Conservation (phyloP, 2,888 invertebrate species). For the Phengaris arion region DNA sequence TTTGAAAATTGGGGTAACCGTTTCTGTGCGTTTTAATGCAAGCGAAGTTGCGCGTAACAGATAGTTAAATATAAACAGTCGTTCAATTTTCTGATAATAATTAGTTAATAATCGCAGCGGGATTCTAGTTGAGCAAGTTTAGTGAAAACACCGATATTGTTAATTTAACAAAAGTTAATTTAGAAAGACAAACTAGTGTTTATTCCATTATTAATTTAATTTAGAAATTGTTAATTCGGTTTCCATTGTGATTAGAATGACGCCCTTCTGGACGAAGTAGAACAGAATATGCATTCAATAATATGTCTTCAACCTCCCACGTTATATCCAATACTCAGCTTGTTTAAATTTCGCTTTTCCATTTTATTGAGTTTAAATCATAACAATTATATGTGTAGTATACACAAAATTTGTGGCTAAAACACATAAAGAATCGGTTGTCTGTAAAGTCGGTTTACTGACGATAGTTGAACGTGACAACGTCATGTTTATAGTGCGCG, state of each 20-base stretch:
- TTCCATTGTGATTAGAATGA: not conserved
- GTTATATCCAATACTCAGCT: too few relatives aligned
- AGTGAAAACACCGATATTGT: not conserved
- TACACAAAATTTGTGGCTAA: too few relatives aligned
- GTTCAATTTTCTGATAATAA: not conserved
- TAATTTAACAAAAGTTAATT: conserved; percentile 2
- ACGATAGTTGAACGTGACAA: too few relatives aligned
- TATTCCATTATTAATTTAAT: not conserved
- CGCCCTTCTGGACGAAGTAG: not conserved
- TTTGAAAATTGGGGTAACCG: too few relatives aligned
- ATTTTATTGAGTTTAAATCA: too few relatives aligned
- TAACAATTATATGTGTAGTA: too few relatives aligned
- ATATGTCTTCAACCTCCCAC: too few relatives aligned
- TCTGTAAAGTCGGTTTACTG: too few relatives aligned
- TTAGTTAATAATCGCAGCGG: not conserved
- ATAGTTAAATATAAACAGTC: not conserved
- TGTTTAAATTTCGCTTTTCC: too few relatives aligned
- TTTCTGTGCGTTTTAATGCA: not conserved
- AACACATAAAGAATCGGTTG: too few relatives aligned
- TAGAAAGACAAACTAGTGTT: not conserved
- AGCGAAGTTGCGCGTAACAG: not conserved
- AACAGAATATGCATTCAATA: not conserved
- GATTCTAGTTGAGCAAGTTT: not conserved
- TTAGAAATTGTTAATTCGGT: not conserved
- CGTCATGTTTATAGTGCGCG: too few relatives aligned